Conservation (phyloP, 2,888 invertebrate genomes). For the Diarsia rubi region DNA sequence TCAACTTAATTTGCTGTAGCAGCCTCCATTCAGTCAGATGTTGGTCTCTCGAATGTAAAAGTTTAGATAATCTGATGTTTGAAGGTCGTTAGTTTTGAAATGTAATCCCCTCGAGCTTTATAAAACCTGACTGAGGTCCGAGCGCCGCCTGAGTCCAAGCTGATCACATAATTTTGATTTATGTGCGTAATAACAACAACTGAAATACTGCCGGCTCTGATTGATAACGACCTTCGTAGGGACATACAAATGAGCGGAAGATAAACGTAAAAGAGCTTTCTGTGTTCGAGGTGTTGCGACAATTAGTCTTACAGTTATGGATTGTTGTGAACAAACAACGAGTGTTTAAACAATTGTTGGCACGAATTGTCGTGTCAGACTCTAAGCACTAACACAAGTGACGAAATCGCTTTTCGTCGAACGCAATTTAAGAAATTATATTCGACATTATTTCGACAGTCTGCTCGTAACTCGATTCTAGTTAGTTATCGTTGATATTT, state of each 20-base stretch:
- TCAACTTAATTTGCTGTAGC: conserved; percentile 79
- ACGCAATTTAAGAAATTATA: conserved; percentile 80
- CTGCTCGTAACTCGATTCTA: conserved; percentile 67
- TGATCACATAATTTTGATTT: conserved; percentile 65
- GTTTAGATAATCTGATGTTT: conserved; percentile 84
- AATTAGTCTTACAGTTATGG: conserved; percentile 55
- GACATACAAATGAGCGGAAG: conserved; percentile 6
- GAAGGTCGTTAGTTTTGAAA: conserved; percentile 85
- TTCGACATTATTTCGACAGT: conserved; percentile 76
- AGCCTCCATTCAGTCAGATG: conserved; percentile 77
- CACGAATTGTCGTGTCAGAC: conserved; percentile 72
- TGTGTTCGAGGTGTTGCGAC: conserved; percentile 31
- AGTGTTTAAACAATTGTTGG: conserved; percentile 68
- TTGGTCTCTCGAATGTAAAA: conserved; percentile 82
- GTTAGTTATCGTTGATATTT: conserved; percentile 67
- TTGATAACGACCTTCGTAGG: conserved; percentile 26
- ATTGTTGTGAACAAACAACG: conserved; percentile 59
- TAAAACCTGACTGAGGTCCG: conserved; percentile 70
- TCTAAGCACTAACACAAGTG: conserved; percentile 73
- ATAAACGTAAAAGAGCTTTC: conserved; percentile 25
- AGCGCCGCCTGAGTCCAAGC: conserved; percentile 42
- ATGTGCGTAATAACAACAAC: conserved; percentile 51
- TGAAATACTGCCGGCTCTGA: conserved; percentile 14
- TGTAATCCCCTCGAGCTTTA: conserved; percentile 81
- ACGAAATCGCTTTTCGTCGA: conserved; percentile 77